Evolutionary conservation across 2,888 invertebrate genomes (phyloP).

Genomic region (Euproctis similis): DNA sequence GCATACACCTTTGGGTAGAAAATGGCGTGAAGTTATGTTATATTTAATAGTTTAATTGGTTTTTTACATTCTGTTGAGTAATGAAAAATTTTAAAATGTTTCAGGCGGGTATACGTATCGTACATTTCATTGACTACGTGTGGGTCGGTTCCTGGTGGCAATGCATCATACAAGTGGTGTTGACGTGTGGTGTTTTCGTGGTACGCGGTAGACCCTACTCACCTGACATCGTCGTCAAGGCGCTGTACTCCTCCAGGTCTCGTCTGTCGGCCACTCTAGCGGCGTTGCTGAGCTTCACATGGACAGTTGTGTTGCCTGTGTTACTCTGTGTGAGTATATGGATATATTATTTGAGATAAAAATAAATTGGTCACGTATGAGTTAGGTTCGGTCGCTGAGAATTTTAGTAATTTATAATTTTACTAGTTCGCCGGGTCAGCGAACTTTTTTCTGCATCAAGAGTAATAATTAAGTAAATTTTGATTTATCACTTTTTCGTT

Average conservation of each 20-base stretch:
- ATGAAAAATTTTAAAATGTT: neutral
- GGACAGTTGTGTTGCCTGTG: constrained; percentile 91
- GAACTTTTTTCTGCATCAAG: too few species aligned
- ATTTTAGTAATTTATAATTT: too few species aligned
- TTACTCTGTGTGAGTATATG: constrained; percentile 83
- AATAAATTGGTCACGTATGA: too few species aligned
- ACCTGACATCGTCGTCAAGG: constrained; percentile 79
- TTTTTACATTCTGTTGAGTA: too few species aligned
- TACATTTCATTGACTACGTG: constrained; percentile 90
- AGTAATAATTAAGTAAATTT: too few species aligned
- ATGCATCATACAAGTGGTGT: constrained; percentile 83
- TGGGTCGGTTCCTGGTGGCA: constrained; percentile 93
- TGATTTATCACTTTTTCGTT: too few species aligned
- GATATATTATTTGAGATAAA: too few species aligned
- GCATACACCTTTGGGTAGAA: too few species aligned
- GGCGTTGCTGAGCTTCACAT: constrained; percentile 86
- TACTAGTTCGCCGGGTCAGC: too few species aligned
- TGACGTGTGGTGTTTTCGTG: constrained; percentile 88
- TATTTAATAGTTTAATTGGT: too few species aligned
- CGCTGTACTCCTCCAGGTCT: constrained; percentile 55
- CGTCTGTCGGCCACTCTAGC: constrained; percentile 68
- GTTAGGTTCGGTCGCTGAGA: too few species aligned
- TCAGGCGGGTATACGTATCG: constrained; percentile 84
- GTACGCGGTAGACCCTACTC: constrained; percentile 91
- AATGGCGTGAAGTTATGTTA: too few species aligned